Conservation (phyloP, 1,140 invertebrate genomes). For the Drosophila parvula region DNA sequence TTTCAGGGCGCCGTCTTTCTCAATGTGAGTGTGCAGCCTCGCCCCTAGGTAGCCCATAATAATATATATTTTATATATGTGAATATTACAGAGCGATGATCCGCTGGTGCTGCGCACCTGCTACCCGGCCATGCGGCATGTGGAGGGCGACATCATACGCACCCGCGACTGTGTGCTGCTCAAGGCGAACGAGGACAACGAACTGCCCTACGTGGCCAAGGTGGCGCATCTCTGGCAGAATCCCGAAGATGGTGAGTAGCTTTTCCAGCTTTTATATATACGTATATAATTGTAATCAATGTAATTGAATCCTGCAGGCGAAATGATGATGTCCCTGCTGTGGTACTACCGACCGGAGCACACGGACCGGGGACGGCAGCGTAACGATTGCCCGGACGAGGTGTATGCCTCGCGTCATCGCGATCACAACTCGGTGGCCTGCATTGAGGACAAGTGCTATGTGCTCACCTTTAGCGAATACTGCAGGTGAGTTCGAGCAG, state of each 20-base stretch:
- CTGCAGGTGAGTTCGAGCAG: constrained; percentile 89
- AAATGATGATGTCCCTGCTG: constrained; percentile 98
- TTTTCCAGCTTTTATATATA: too few species aligned
- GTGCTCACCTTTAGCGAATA: constrained; percentile 98
- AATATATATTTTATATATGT: too few species aligned
- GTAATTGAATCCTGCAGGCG: constrained; percentile 87
- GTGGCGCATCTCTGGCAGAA: constrained; percentile 97
- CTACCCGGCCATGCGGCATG: constrained; percentile 94
- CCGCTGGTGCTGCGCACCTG: constrained; percentile 89
- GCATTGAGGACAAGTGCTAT: constrained; percentile 99
- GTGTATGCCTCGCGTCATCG: constrained; percentile 97
- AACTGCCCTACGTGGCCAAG: constrained; percentile 97
- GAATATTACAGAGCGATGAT: constrained; percentile 90
- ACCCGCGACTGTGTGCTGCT: constrained; percentile 95
- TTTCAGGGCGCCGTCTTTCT: constrained; percentile 93
- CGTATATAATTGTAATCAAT: too few species aligned
- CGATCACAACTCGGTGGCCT: constrained; percentile 97
- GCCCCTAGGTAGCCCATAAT: too few species aligned
- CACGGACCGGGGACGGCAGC: constrained; percentile 93
- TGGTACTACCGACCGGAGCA: constrained; percentile 99
- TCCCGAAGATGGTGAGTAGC: constrained; percentile 91
- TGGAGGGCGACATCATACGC: constrained; percentile 92
- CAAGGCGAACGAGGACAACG: constrained; percentile 91
- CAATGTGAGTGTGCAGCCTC: constrained; percentile 88
- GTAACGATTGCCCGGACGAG: constrained; percentile 93